phyloP scores from a whole-genome alignment of 2,113 vertebrate species.

The Acrocephalus kingi region DNA sequence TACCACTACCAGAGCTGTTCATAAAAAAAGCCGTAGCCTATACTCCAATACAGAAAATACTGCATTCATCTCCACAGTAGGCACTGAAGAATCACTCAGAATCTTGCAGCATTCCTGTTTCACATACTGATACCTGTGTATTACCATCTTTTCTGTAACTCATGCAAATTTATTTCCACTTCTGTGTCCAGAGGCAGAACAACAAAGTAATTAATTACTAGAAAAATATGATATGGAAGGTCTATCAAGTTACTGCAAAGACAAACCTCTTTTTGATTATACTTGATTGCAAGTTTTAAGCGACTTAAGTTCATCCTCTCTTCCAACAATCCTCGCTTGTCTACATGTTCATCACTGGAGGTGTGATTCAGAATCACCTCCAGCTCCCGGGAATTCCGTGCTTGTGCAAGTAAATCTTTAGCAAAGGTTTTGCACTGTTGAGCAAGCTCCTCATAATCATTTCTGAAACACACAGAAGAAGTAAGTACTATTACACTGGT shows the following conservation, averaged over 20 bases:
- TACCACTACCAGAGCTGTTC: not conserved
- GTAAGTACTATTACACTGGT: not conserved
- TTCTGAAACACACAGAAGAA: slow-evolving; percentile 76
- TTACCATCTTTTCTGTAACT: not conserved
- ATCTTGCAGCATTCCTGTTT: not conserved
- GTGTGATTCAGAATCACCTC: slow-evolving; percentile 98
- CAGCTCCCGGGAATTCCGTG: slow-evolving; percentile 95
- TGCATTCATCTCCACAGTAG: not conserved
- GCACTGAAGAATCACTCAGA: not conserved
- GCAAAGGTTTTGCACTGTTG: slow-evolving; percentile 99
- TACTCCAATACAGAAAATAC: not conserved
- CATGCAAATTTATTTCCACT: not conserved
- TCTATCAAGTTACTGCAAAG: not conserved
- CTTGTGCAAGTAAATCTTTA: slow-evolving; percentile 97
- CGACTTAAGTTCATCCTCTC: slow-evolving; percentile 98
- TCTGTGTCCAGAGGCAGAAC: not conserved
- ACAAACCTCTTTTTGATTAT: slow-evolving; percentile 97
- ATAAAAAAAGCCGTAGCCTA: not conserved
- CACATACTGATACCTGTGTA: not conserved
- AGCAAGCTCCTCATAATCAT: slow-evolving; percentile 96
- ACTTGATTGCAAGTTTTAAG: slow-evolving; percentile 98
- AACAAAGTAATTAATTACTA: not conserved
- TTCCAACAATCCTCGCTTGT: slow-evolving; percentile 94
- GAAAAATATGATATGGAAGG: not conserved
- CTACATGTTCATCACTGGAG: slow-evolving; percentile 88